Base-by-base conservation (phyloP, 1,140 invertebrate species). In the Maniola jurtina region DNA sequence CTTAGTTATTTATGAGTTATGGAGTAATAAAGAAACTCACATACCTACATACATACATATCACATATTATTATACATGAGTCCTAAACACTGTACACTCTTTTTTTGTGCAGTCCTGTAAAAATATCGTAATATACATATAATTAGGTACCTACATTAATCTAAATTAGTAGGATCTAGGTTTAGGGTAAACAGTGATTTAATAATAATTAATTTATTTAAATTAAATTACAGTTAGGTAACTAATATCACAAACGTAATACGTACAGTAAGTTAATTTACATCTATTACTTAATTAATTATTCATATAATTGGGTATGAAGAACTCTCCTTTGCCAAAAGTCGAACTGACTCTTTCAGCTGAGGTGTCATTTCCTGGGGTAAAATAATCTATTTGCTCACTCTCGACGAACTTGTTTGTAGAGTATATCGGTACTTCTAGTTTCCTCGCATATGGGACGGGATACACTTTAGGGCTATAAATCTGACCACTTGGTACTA, bases 321-420 rank as follows among this genome's bases (percentile, higher is more conserved):
- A 80, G 61, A 67, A 80, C 71, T 79, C 68, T 10, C 76, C 75
- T 9, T 36, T 47, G 33, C 65, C 66, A 36, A 80, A 71, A 25
- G 14, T 69, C 0, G 55, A 25, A 25, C 25, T 25, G 25, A 1
- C 36, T 54, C 34, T 61, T 33, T 73, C 59, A 6, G 62, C 54
- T 10, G 62, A 57, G 8, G 70, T 59, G 3, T 70, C 64, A 42
- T 68, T 73, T 13, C 73, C 76, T 15, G 77, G 72, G 1, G 70
- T 75, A 54, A 78, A 79, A 34, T 72, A 75, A 40, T 15, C 64
- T 0, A 50, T 35, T 47, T 69, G 55, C 35, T 65, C 55, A 15
- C 6, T 61, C 16, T 66, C 16, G 25, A 68, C 35, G 40, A 68
- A 68, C 13, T 42, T 52, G 14, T 38, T 64, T 13, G 56, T 45